These are phyloP conservation scores for Corythornis leucogaster DNA, from an alignment of 2,797 vertebrate genomes.

Conservation along the genomic window DNA sequence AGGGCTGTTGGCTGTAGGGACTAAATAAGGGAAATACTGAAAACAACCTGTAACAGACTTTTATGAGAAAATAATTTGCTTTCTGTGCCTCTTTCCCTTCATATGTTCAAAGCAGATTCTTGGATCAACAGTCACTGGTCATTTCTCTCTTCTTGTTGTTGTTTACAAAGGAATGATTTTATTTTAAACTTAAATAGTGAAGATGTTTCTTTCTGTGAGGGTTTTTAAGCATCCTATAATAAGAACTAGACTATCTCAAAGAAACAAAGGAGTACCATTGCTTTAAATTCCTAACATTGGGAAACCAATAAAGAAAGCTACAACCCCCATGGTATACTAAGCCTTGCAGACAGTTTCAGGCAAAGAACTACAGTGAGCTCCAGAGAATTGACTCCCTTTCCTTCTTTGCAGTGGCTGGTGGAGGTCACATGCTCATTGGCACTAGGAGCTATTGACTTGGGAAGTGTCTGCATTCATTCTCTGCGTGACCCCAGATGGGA, in stretches of 20 bases:
- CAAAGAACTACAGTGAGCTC: neutral
- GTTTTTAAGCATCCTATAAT: neutral
- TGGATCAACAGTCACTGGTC: neutral
- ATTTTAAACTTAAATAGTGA: neutral
- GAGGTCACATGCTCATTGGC: neutral
- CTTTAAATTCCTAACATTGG: neutral
- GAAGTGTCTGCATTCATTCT: neutral
- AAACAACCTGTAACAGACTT: neutral
- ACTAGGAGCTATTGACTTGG: neutral
- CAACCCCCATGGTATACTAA: neutral
- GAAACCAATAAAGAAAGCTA: neutral
- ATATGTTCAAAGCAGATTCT: neutral
- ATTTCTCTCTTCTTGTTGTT: neutral
- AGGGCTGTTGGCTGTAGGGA: neutral
- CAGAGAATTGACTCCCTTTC: neutral
- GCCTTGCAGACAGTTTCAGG: neutral
- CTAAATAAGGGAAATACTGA: constrained; percentile 20
- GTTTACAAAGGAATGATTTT: neutral
- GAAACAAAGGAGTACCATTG: neutral
- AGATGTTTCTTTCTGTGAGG: neutral
- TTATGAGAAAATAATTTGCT: neutral
- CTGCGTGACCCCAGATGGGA: neutral
- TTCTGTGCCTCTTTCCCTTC: neutral
- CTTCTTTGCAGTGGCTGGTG: neutral
- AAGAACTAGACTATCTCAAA: neutral